Conservation (phyloP, 2,888 invertebrate species). For the Zaprionus bogoriensis region DNA sequence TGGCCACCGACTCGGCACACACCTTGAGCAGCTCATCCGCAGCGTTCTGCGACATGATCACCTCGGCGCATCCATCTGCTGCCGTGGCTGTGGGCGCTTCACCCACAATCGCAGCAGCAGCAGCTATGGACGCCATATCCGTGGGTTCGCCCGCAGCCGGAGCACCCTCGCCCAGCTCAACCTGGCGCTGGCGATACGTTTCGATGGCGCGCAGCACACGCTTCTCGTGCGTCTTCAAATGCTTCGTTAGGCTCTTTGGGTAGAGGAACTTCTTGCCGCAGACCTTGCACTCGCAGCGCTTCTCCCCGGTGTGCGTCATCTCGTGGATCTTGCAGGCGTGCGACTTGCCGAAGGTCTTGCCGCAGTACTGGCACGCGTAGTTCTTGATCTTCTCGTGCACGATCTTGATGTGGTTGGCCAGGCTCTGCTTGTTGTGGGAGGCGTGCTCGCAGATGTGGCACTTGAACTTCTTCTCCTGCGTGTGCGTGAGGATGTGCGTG, state of each 20-base stretch:
- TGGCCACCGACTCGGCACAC: conserved; percentile 78
- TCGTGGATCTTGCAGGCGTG: conserved; percentile 80
- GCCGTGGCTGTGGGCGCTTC: neutral
- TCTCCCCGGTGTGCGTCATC: conserved; percentile 80
- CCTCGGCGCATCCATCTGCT: conserved; percentile 24
- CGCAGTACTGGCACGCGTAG: conserved; percentile 80
- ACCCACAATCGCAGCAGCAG: neutral
- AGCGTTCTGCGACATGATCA: conserved; percentile 67
- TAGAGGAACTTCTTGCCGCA: conserved; percentile 80
- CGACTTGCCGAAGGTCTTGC: conserved; percentile 80
- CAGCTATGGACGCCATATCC: conserved; percentile 24
- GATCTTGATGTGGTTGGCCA: conserved; percentile 79
- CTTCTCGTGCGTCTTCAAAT: conserved; percentile 79
- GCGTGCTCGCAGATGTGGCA: conserved; percentile 79
- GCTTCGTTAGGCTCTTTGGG: conserved; percentile 79
- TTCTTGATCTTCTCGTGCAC: conserved; percentile 80
- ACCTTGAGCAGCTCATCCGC: conserved; percentile 79
- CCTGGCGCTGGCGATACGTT: conserved; percentile 78
- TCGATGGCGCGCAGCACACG: conserved; percentile 80
- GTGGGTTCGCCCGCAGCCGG: conserved; percentile 17
- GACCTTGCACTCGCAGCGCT: conserved; percentile 79
- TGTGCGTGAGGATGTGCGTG: conserved; percentile 80
- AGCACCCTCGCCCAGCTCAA: conserved; percentile 66
- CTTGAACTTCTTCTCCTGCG: conserved; percentile 80
- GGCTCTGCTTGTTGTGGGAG: conserved; percentile 79